Evolutionary conservation across 2,113 vertebrate species (phyloP).

Genomic region (Cranoglanis bouderius): DNA sequence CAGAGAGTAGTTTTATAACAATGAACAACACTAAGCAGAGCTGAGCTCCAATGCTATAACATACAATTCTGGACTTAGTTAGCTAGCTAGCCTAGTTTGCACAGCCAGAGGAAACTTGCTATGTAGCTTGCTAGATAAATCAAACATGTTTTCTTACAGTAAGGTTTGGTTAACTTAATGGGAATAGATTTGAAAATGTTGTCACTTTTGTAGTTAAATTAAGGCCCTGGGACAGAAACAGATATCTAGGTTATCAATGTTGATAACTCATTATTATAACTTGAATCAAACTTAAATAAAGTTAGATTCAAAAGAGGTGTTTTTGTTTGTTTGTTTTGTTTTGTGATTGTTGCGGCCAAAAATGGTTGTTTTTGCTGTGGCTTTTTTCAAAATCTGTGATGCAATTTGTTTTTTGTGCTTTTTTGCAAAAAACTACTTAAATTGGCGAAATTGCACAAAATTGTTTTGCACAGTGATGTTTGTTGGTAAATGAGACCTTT

Average conservation of each 20-base stretch:
- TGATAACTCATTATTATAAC: not conserved
- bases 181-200: not conserved
- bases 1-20: not conserved
- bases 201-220: not conserved
- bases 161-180: not conserved
- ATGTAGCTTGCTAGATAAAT: not conserved
- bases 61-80: not conserved
- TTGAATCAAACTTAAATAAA: not conserved
- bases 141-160: not conserved
- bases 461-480: no score
- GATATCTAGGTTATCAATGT: not conserved
- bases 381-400: no score
- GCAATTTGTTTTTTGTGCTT: no score
- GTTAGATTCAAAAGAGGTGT: no score
- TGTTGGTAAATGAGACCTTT: no score
- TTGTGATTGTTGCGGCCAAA: no score
- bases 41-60: not conserved
- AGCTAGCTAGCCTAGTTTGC: not conserved
- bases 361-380: no score
- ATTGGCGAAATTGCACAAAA: no score
- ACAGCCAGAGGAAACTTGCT: not conserved
- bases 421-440: no score
- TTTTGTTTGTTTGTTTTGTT: no score
- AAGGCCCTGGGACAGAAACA: not conserved
- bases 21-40: not conserved